Conservation (phyloP, 2,113 vertebrate genomes). For the Athene noctua region DNA sequence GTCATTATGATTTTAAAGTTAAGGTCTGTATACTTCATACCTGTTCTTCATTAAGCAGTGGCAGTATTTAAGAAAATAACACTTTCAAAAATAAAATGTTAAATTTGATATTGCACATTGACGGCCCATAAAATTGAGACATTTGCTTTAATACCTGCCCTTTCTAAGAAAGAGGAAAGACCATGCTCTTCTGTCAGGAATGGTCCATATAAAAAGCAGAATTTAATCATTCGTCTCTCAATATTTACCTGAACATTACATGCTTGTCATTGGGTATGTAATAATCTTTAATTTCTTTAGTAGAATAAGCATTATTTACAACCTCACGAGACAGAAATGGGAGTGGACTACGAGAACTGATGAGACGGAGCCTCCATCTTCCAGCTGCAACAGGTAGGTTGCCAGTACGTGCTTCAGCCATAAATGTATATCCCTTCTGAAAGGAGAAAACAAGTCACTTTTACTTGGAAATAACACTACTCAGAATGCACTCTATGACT, state of each 20-base stretch:
- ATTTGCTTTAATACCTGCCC: neutral
- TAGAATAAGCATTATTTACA: slow-evolving; percentile 72
- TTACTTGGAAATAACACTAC: neutral
- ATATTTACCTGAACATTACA: slow-evolving; percentile 85
- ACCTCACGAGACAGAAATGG: slow-evolving; percentile 69
- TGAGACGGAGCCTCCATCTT: slow-evolving; percentile 84
- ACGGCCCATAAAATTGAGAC: neutral
- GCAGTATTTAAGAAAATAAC: neutral
- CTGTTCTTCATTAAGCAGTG: neutral
- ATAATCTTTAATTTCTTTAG: slow-evolving; percentile 83
- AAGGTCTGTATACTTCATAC: neutral
- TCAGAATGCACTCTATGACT: neutral
- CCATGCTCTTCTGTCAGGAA: neutral
- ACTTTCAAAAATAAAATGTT: neutral
- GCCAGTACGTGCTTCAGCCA: slow-evolving; percentile 79
- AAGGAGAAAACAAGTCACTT: neutral
- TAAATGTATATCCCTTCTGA: slow-evolving; percentile 90
- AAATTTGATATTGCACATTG: neutral
- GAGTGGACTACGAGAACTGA: slow-evolving; percentile 75
- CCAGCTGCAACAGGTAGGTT: slow-evolving; percentile 59
- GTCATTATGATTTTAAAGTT: neutral
- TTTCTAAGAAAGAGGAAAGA: neutral
- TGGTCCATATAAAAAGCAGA: neutral
- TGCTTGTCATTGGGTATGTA: slow-evolving; percentile 85
- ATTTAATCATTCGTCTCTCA: neutral